Percentiles rank a stretch among this genome's conserved stretches.
Evolutionary conservation across 1,140 invertebrate species (phyloP).

Genomic region (Zaprionus tsacasi): DNA sequence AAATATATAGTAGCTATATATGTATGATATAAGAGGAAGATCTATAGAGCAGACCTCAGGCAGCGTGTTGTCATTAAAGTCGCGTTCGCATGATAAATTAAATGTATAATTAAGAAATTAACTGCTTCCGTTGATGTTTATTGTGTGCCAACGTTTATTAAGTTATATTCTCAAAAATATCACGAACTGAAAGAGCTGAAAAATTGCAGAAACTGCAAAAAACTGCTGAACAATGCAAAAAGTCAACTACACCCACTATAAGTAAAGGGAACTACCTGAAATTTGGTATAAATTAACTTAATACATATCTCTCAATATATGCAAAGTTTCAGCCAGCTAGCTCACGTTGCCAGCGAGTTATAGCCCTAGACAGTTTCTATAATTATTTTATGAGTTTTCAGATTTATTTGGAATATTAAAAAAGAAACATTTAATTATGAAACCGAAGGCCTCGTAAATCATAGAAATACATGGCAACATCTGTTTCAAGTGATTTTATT

Average conservation of each 20-base stretch:
- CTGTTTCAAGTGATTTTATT: not conserved
- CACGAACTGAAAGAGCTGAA: not conserved
- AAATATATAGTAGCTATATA: slow-evolving; percentile 6
- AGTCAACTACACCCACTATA: not conserved
- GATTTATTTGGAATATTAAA: not conserved
- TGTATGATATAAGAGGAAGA: not conserved
- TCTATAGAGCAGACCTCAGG: not conserved
- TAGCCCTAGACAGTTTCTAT: not conserved
- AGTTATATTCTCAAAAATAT: slow-evolving; percentile 28
- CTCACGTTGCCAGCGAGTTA: not conserved
- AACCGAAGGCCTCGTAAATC: slow-evolving; percentile 1
- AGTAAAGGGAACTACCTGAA: not conserved
- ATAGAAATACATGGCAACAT: not conserved
- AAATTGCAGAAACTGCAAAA: not conserved
- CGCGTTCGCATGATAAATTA: slow-evolving; percentile 69
- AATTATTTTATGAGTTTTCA: slow-evolving; percentile 3
- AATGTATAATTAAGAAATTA: slow-evolving; percentile 79
- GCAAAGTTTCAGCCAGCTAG: not conserved
- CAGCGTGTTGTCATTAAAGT: slow-evolving; percentile 49
- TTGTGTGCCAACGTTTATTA: slow-evolving; percentile 59
- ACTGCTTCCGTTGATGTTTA: slow-evolving; percentile 77
- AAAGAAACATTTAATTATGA: not conserved
- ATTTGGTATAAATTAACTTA: not conserved
- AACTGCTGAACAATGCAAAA: not conserved
- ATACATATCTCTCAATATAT: not conserved